phyloP scores from a whole-genome alignment of 1,140 invertebrate species.

The Phortica variegata region DNA sequence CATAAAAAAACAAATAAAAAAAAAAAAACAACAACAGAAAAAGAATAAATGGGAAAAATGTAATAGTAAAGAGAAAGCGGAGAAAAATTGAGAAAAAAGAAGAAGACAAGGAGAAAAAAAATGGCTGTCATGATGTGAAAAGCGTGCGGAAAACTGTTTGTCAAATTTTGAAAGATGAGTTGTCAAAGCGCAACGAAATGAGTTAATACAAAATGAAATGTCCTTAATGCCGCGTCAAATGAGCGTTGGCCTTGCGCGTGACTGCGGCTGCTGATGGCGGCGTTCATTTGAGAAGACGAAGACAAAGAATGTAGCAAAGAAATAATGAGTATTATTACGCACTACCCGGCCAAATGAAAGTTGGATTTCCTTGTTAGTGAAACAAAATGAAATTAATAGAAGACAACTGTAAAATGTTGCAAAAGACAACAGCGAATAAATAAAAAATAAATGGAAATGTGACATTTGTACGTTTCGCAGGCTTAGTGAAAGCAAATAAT shows the following conservation, averaged over 20 bases:
- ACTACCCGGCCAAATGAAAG: too few species aligned
- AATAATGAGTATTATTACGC: too few species aligned
- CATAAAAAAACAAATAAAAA: slow-evolving; percentile 21
- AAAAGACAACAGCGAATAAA: too few species aligned
- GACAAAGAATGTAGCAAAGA: slow-evolving; percentile 19
- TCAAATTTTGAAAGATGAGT: slow-evolving; percentile 30
- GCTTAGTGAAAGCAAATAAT: slow-evolving; percentile 52
- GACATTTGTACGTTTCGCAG: slow-evolving; percentile 48
- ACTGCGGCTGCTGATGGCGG: too few species aligned
- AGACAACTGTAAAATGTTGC: too few species aligned
- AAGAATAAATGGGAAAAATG: background rate
- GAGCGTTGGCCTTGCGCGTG: too few species aligned
- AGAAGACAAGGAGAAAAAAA: slow-evolving; percentile 8
- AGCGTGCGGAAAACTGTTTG: slow-evolving; percentile 50
- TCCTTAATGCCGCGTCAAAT: background rate
- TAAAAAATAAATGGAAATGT: slow-evolving; percentile 49
- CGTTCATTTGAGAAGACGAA: slow-evolving; percentile 19
- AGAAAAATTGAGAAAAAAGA: slow-evolving; percentile 16
- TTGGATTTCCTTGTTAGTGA: too few species aligned
- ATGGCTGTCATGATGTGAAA: too few species aligned
- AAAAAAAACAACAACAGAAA: slow-evolving; percentile 21
- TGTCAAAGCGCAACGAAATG: slow-evolving; percentile 4
- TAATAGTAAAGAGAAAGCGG: background rate
- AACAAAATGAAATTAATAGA: slow-evolving; percentile 47
- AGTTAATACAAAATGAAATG: background rate